A percentile compares a stretch with the other conserved stretches of the same genome.
phyloP scores from a whole-genome alignment of 2,113 vertebrate genomes.

The Passer domesticus region DNA sequence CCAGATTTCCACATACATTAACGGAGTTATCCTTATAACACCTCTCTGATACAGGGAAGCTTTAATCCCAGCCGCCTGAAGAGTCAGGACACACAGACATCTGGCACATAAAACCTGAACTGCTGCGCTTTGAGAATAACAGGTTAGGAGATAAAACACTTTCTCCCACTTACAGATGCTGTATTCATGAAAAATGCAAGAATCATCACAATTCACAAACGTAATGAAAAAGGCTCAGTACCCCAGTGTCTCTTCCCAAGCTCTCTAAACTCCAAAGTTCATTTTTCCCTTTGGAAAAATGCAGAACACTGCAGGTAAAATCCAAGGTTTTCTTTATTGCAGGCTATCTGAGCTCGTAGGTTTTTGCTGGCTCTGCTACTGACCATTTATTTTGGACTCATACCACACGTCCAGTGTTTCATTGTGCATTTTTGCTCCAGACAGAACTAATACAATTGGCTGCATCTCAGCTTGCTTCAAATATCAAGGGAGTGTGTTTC shows the following conservation, averaged over 20 bases:
- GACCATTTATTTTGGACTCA: conserved; percentile 55
- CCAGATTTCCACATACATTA: conserved; percentile 5
- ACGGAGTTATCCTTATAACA: conserved; percentile 15
- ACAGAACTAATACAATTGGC: conserved; percentile 50
- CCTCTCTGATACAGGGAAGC: not conserved
- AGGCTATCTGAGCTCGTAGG: not conserved
- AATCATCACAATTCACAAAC: not conserved
- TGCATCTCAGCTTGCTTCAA: conserved; percentile 37
- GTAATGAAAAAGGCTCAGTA: not conserved
- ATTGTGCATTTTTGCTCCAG: conserved; percentile 29
- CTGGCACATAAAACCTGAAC: conserved; percentile 17
- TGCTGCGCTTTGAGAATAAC: not conserved
- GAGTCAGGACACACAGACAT: conserved; percentile 4
- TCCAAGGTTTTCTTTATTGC: not conserved
- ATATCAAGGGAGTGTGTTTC: not conserved
- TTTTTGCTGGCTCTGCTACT: conserved; percentile 41
- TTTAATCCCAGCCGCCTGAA: conserved; percentile 26
- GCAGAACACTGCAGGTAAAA: not conserved
- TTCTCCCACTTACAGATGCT: conserved; percentile 13
- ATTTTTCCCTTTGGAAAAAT: not conserved
- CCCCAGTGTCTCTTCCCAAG: not conserved
- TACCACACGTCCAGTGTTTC: conserved; percentile 32
- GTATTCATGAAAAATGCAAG: not conserved
- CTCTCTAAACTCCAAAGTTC: not conserved
- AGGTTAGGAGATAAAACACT: conserved; percentile 31